Conservation (phyloP, 1,140 invertebrate genomes). For the Araneus ventricosus region DNA sequence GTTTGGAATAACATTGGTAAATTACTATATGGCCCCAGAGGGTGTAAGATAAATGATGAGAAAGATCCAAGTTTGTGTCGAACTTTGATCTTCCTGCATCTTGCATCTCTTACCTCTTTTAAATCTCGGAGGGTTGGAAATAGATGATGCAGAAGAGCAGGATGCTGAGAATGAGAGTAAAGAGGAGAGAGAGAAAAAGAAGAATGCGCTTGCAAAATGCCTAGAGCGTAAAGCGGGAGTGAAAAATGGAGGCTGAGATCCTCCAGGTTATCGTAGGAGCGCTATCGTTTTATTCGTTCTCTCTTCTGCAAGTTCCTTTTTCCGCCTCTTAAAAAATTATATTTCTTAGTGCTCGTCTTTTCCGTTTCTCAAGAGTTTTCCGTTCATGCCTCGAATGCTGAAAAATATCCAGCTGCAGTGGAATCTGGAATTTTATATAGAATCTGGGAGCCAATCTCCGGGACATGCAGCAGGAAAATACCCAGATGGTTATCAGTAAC, state of each 20-base stretch:
- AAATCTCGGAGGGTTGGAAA: conserved; percentile 67
- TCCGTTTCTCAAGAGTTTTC: conserved; percentile 18
- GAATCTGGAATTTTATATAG: conserved; percentile 40
- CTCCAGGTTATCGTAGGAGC: conserved; percentile 59
- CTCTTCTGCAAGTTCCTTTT: background rate
- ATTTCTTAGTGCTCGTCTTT: conserved; percentile 55
- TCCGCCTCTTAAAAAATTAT: conserved; percentile 65
- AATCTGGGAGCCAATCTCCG: conserved; percentile 9
- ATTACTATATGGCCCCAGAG: conserved; percentile 40
- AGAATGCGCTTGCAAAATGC: conserved; percentile 67
- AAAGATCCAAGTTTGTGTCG: conserved; percentile 67
- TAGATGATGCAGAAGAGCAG: conserved; percentile 67
- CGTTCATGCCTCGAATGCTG: conserved; percentile 47
- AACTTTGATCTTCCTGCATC: conserved; percentile 72
- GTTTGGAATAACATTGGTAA: conserved; percentile 34
- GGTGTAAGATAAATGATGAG: conserved; percentile 67
- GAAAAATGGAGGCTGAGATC: conserved; percentile 65
- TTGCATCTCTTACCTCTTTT: conserved; percentile 55
- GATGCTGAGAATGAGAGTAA: conserved; percentile 37
- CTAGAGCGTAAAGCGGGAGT: conserved; percentile 42
- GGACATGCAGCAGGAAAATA: conserved; percentile 27
- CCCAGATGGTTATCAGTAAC: conserved; percentile 45
- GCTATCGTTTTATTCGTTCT: conserved; percentile 54
- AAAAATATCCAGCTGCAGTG: conserved; percentile 11
- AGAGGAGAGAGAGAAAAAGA: conserved; percentile 43